Evolutionary conservation across 2,113 vertebrate species (phyloP).

Genomic region (Aspidoscelis tigris): DNA sequence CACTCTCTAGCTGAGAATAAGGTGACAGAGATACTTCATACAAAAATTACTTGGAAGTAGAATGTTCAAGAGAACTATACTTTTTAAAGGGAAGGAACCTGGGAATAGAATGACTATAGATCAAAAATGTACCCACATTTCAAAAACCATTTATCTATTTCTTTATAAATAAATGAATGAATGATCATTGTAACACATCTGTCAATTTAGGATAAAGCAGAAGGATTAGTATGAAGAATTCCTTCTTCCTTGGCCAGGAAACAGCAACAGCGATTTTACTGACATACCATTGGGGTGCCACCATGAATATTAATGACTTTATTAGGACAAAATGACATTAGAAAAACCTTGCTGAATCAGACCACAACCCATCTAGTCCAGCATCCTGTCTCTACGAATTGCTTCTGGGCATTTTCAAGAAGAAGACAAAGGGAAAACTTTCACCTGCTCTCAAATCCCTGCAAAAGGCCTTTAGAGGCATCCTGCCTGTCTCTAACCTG

Average conservation of each 20-base stretch:
- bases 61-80: constrained; percentile 21
- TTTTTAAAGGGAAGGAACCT: neutral
- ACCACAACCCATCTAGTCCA: too few species aligned
- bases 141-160: neutral
- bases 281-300: neutral
- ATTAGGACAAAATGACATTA: too few species aligned
- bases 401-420: too few species aligned
- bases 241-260: neutral
- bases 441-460: too few species aligned
- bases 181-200: neutral
- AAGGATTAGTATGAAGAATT: neutral
- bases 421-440: too few species aligned
- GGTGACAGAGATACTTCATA: neutral
- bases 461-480: too few species aligned
- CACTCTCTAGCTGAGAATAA: constrained; percentile 14
- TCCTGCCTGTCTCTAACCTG: too few species aligned
- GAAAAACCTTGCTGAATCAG: too few species aligned
- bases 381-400: too few species aligned
- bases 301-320: too few species aligned
- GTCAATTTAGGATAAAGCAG: neutral
- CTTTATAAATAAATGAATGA: too few species aligned
- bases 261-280: neutral
- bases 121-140: neutral
- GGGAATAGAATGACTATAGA: constrained; percentile 14
- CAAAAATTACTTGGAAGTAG: neutral